These are phyloP conservation scores for Aulostomus chinensis DNA, from an alignment of 2,797 vertebrate species.

Conservation along the genomic window DNA sequence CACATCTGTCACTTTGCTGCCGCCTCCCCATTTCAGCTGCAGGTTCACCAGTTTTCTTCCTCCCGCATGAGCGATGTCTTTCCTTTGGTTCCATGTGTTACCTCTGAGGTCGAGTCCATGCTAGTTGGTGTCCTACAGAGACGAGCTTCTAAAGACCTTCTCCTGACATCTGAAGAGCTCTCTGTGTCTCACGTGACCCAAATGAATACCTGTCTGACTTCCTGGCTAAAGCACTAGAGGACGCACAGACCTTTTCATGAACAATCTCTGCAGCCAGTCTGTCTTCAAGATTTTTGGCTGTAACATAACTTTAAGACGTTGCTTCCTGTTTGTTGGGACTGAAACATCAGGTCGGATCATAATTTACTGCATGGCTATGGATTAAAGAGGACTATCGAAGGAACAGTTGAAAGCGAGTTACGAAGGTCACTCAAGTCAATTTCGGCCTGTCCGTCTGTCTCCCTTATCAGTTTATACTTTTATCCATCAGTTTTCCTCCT, in stretches of 20 bases:
- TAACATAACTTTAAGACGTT: too few relatives aligned
- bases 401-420: not conserved
- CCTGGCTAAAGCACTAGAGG: not conserved
- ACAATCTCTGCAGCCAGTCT: not conserved
- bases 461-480: conserved; percentile 3
- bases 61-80: too few relatives aligned
- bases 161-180: not conserved
- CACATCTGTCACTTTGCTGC: too few relatives aligned
- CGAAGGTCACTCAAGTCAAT: conserved; percentile 1
- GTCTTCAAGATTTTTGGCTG: too few relatives aligned
- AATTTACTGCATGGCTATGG: too few relatives aligned
- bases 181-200: not conserved
- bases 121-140: not conserved
- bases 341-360: conserved; percentile 6
- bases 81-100: too few relatives aligned
- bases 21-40: too few relatives aligned
- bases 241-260: not conserved
- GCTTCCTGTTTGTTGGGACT: conserved; percentile 6
- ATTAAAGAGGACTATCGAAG: not conserved
- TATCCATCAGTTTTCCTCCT: not conserved
- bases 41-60: too few relatives aligned
- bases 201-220: conserved; percentile 21
- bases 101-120: not conserved
- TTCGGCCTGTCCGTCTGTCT: conserved; percentile 3
- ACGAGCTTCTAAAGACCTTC: conserved; percentile 20